These are phyloP conservation scores for Chelidonichthys spinosus DNA, from an alignment of 2,797 vertebrate species.

Conservation along the genomic window DNA sequence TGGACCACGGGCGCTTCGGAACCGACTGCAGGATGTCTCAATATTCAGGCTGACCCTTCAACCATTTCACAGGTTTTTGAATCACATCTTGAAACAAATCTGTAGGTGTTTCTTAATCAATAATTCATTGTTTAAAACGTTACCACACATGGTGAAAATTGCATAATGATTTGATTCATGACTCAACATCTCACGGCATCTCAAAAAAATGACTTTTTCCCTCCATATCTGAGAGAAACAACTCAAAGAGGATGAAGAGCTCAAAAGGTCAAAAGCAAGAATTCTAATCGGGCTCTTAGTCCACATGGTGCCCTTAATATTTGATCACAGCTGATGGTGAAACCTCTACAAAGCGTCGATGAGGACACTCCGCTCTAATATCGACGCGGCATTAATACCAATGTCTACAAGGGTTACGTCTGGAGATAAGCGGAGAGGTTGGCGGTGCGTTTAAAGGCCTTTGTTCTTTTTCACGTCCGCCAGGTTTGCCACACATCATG, in stretches of 20 bases:
- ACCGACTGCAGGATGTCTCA: no score
- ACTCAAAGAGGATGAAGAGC: constrained; percentile 8
- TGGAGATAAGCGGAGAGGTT: constrained; percentile 21
- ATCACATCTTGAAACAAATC: not conserved
- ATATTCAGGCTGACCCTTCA: no score
- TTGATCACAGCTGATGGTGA: constrained; percentile 68
- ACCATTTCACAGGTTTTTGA: not conserved
- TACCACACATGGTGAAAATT: not conserved
- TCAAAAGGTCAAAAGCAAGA: constrained; percentile 19
- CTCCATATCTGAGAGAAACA: not conserved
- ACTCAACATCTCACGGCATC: not conserved
- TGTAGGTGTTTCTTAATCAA: not conserved
- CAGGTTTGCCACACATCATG: constrained; percentile 34
- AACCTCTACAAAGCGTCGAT: constrained; percentile 62
- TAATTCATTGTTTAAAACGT: not conserved
- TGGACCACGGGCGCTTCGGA: no score
- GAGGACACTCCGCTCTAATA: constrained; percentile 40
- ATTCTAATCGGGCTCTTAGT: constrained; percentile 20
- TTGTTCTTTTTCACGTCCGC: constrained; percentile 32
- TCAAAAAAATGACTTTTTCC: not conserved
- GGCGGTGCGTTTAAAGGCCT: constrained; percentile 22
- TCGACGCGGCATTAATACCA: constrained; percentile 50
- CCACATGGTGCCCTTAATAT: constrained; percentile 55
- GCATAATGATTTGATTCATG: not conserved
- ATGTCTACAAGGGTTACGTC: constrained; percentile 11